Base-by-base conservation (phyloP, 2,113 vertebrate genomes). In the Phaetusa simplex region DNA sequence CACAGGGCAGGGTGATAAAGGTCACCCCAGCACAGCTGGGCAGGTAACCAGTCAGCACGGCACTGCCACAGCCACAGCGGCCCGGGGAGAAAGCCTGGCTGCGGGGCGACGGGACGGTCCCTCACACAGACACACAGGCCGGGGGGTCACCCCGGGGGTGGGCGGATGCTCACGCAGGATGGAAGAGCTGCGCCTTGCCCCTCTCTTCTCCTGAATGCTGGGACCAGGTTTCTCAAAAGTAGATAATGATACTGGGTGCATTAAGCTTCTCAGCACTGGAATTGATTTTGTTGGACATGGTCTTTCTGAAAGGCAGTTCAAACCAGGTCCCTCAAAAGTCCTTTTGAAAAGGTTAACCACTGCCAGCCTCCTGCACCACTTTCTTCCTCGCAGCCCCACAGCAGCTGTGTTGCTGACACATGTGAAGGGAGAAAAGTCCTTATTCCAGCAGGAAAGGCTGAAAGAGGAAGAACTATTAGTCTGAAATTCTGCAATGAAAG, bases 401-500 rank as follows among this genome's bases (percentile, higher is more conserved):
- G 66, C 36, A 49, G 23, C 56, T 2, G 3, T 4, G 1, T 42
- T 2, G 2, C 64, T 73, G 71, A 62, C 62, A 73, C 5, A 14
- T 3, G 18, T 22, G 36, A 66, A 72, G 40, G 17, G 21, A 82
- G 34, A 82, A 87, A 85, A 88, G 36, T 34, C 61, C 78, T 91
- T 72, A 85, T 72, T 93, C 42, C 74, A 92, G 43, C 74, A 94
- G 76, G 53, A 94, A 94, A 66, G 18, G 40, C 36, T 80, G 84
- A 30, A 88, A 81, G 94, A 77, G 22, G 14, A 89, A 76, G n/a
- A 89, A 26, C 19, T 52, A 40, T 65, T 72, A 90, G 53, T 55
- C 50, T 49, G 55, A 93, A 96, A 80, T 86, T 87, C 78, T 90
- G 52, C 53, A 38, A 14, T 7, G 50, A 66, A 89, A 87, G 59